These are phyloP conservation scores for Zoanthus gigantus DNA, from an alignment of 92 coral and sea anemone genomes.

Conservation along the genomic window DNA sequence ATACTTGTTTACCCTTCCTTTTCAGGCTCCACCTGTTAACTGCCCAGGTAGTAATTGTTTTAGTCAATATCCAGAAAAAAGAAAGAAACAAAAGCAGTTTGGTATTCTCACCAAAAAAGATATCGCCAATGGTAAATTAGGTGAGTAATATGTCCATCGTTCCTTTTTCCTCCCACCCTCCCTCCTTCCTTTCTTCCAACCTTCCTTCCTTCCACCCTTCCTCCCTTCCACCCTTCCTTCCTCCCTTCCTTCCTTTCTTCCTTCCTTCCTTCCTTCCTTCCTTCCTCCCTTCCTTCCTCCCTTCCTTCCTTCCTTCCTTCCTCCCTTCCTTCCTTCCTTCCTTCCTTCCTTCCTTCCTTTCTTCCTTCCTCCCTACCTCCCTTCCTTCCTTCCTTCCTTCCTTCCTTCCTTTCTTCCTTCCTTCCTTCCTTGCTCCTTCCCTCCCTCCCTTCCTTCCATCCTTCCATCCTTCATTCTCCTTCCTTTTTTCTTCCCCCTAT, in stretches of 20 bases:
- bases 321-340: no score
- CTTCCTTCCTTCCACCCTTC: no score
- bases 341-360: background rate
- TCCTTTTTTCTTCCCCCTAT: background rate
- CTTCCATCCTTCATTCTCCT: background rate
- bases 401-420: background rate
- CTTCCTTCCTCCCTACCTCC: background rate
- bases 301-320: background rate
- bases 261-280: background rate
- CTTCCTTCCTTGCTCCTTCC: background rate
- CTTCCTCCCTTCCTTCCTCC: background rate
- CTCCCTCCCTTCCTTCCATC: no score
- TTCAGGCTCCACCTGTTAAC: constrained; percentile 74
- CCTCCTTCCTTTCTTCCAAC: background rate
- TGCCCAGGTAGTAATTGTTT: constrained; percentile 80
- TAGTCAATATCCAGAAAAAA: constrained; percentile 41
- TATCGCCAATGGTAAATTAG: constrained; percentile 64
- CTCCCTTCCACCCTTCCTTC: no score
- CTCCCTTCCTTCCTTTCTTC: background rate
- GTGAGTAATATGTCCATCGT: constrained; percentile 34
- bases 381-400: background rate
- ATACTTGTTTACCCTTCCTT: background rate
- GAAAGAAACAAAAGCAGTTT: constrained; percentile 72
- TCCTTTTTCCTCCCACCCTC: background rate
- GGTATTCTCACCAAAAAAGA: constrained; percentile 83